Evolutionary conservation across 23 tunicate species (phyloP), one percentile per base, ranked within the genome.

Genomic region (Ascidia mentula): DNA sequence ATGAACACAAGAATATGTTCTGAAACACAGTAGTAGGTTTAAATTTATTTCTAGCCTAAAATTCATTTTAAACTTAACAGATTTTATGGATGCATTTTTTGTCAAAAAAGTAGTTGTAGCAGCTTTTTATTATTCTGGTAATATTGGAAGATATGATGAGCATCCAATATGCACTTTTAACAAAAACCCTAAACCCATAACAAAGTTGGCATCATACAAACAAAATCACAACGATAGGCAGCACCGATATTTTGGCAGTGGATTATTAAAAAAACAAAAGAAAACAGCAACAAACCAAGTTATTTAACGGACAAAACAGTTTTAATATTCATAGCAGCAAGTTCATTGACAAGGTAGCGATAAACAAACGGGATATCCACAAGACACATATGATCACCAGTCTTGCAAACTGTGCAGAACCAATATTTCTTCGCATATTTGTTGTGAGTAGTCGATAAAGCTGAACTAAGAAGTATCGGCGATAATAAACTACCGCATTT

Each of bases 301-400:
- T 78, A 88, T 38, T 82, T 31, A n/a, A 88, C 71, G 3, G 65
- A 75, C 40, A 91, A 60, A 15, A 77, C 46, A 34, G 82, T 79
- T 76, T 92, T 92, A 65, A 93, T 84, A 77, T 93, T 93, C 92
- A 88, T 88, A 32, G 98, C 98, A 72, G 93, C 93, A 7, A 93
- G 81, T 73, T 93, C 98, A 80, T 84, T 75, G 40, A 76, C 87
- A 20, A 93, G 69, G 71, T 93, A 93, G 31, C 86, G 72, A 71
- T 75, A 93, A 3, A 84, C 93, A 71, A 78, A 84, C 18, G 98
- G 98, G 53, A 93, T 84, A 33, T 87, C 87, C 39, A 87, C 77
- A 18, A 93, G 36, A 0, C 40, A 69, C 60, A 93, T 60, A 45
- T 80, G 82, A 15, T 84, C 87, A 0, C 73, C 31, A 33, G 86